A percentile compares a stretch with the other conserved stretches of the same genome.
phyloP scores from a whole-genome alignment of 2,888 invertebrate genomes.

The Mimas tiliae region DNA sequence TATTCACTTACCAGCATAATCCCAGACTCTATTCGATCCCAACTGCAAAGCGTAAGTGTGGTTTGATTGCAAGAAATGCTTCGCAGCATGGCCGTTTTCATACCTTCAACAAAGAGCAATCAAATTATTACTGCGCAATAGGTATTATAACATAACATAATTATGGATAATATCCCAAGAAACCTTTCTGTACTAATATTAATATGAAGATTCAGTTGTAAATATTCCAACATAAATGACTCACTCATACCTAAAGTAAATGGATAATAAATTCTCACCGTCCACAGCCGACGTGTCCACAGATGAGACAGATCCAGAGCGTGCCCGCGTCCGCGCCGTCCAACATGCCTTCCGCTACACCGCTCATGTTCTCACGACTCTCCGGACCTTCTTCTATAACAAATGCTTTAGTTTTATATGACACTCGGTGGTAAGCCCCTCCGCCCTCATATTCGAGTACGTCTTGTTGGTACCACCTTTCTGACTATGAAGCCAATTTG shows the following conservation, averaged over 20 bases:
- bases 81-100: constrained; percentile 95
- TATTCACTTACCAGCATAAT: constrained; percentile 94
- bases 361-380: constrained; percentile 74
- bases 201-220: no score
- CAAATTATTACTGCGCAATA: no score
- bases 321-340: constrained; percentile 88
- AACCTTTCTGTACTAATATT: no score
- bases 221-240: no score
- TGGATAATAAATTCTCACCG: constrained; percentile 84
- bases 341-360: constrained; percentile 82
- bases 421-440: no score
- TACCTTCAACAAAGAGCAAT: constrained; percentile 61
- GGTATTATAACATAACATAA: no score
- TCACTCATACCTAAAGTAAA: no score
- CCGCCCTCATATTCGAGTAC: no score
- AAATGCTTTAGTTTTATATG: neutral
- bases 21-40: constrained; percentile 99
- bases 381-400: constrained; percentile 79
- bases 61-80: constrained; percentile 97
- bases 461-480: no score
- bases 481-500: no score
- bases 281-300: constrained; percentile 99
- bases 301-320: constrained; percentile 99
- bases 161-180: no score
- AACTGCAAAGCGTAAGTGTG: constrained; percentile 99